phyloP scores from a whole-genome alignment of 2,113 vertebrate species.

The Ophthalmotilapia sp. region DNA sequence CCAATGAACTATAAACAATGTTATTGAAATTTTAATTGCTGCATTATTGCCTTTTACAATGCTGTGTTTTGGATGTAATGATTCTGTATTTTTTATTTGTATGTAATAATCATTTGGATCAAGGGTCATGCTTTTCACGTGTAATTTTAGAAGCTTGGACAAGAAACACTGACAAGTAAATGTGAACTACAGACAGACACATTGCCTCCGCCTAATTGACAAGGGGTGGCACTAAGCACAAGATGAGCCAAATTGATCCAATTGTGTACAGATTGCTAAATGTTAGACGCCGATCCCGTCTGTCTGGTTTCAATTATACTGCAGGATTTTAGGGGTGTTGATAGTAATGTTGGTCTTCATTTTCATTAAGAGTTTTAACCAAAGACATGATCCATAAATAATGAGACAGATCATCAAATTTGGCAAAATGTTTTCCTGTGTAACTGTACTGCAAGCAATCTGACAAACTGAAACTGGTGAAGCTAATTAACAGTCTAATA shows the following conservation, averaged over 20 bases:
- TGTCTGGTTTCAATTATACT: slow-evolving; percentile 21
- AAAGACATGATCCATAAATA: slow-evolving; percentile 65
- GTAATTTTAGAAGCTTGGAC: slow-evolving; percentile 46
- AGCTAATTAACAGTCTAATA: slow-evolving; percentile 71
- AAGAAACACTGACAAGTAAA: slow-evolving; percentile 33
- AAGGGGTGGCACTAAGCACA: slow-evolving; percentile 65
- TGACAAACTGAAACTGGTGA: slow-evolving; percentile 62
- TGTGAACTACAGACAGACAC: slow-evolving; percentile 32
- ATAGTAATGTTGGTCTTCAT: slow-evolving; percentile 47
- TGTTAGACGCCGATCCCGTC: slow-evolving; percentile 6
- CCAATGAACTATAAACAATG: slow-evolving; percentile 65
- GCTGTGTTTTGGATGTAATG: slow-evolving; percentile 77
- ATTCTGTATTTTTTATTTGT: slow-evolving; percentile 76
- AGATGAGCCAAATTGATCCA: slow-evolving; percentile 50
- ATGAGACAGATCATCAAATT: slow-evolving; percentile 52
- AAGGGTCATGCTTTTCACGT: slow-evolving; percentile 69
- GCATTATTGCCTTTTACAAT: slow-evolving; percentile 77
- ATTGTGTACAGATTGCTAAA: slow-evolving; percentile 47
- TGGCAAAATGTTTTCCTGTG: slow-evolving; percentile 63
- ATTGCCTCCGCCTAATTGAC: slow-evolving; percentile 34
- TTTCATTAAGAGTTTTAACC: slow-evolving; percentile 55
- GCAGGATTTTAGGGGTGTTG: slow-evolving; percentile 20
- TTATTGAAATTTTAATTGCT: slow-evolving; percentile 72
- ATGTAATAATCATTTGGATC: slow-evolving; percentile 67
- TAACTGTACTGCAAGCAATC: slow-evolving; percentile 65